These are phyloP conservation scores for Megaceryle maxima DNA, from an alignment of 2,113 vertebrate species.

Conservation along the genomic window DNA sequence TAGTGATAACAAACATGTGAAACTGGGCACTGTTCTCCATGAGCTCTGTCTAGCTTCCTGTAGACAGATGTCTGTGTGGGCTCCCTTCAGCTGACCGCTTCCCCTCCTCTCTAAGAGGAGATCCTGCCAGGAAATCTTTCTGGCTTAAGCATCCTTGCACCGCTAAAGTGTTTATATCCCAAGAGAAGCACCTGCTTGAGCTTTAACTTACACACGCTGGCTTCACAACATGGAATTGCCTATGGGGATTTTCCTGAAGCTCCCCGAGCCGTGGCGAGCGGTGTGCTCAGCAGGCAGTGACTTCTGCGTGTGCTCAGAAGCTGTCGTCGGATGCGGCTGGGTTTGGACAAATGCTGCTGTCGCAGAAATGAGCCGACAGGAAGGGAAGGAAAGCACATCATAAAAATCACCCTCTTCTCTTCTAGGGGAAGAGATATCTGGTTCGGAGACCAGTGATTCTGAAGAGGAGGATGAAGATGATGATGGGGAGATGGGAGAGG, in stretches of 20 bases:
- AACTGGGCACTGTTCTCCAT: background rate
- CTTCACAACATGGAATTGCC: background rate
- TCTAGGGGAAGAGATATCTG: conserved; percentile 95
- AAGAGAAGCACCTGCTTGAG: background rate
- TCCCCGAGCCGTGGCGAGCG: background rate
- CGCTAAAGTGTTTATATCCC: background rate
- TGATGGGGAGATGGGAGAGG: conserved; percentile 85
- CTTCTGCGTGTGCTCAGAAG: background rate
- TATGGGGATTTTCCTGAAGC: background rate
- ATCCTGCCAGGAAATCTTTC: background rate
- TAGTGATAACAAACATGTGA: background rate
- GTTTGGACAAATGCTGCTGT: background rate
- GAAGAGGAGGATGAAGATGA: conserved; percentile 92
- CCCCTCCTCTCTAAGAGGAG: background rate
- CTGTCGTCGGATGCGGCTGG: background rate
- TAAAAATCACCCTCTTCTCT: background rate
- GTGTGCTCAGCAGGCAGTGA: background rate
- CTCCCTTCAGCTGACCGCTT: background rate
- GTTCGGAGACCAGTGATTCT: conserved; percentile 91
- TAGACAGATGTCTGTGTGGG: background rate
- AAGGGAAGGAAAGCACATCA: background rate
- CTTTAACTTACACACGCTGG: background rate
- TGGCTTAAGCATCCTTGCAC: background rate
- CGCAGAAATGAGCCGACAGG: background rate
- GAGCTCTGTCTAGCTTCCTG: background rate